Evolutionary conservation across 2,888 invertebrate genomes (phyloP).

Genomic region (Dicyrtoma fusca): DNA sequence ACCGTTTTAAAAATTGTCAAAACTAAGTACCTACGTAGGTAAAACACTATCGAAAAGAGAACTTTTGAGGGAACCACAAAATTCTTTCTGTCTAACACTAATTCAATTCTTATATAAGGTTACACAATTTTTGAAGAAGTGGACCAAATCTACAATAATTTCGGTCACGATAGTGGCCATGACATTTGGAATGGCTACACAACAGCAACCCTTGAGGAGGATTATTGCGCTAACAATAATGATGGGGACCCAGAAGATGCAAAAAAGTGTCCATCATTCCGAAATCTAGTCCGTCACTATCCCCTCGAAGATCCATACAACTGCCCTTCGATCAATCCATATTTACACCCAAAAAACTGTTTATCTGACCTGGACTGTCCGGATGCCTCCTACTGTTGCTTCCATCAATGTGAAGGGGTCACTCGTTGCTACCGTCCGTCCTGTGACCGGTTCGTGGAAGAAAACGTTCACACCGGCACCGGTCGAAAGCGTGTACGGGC

Average conservation of each 20-base stretch:
- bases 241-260: background rate
- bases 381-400: constrained; percentile 22
- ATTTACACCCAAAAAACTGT: constrained; percentile 12
- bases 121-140: too few relatives aligned
- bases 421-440: constrained; percentile 25
- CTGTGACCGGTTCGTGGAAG: constrained; percentile 9
- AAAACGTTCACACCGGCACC: too few relatives aligned
- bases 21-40: too few relatives aligned
- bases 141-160: too few relatives aligned
- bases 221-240: background rate
- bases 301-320: background rate
- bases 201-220: too few relatives aligned
- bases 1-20: too few relatives aligned
- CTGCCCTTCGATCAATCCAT: background rate
- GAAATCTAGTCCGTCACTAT: constrained; percentile 16
- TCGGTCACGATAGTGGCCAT: too few relatives aligned
- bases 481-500: too few relatives aligned
- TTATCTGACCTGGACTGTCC: constrained; percentile 23
- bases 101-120: too few relatives aligned
- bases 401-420: constrained; percentile 25
- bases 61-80: too few relatives aligned
- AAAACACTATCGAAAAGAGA: too few relatives aligned
- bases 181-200: background rate
- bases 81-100: too few relatives aligned
- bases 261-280: constrained; percentile 19